Conservation (phyloP, 1,140 invertebrate genomes). For the Palaemon carinicauda region DNA sequence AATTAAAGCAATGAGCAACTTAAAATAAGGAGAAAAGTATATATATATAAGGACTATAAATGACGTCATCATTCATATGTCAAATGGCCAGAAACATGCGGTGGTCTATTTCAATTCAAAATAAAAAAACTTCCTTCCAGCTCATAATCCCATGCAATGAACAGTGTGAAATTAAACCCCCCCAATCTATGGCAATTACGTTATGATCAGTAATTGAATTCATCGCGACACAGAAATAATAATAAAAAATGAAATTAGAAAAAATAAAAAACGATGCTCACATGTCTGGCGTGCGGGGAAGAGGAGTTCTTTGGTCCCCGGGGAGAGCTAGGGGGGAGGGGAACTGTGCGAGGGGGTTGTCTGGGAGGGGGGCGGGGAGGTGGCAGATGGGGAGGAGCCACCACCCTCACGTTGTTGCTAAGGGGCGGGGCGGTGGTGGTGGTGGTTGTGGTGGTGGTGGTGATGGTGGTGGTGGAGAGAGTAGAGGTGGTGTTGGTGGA, state of each 20-base stretch:
- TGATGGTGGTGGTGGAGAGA: not conserved
- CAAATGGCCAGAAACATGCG: too few species aligned
- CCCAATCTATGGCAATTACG: too few species aligned
- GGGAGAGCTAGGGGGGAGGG: slow-evolving; percentile 3
- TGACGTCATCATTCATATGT: too few species aligned
- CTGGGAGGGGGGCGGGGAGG: slow-evolving; percentile 39
- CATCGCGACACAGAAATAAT: not conserved
- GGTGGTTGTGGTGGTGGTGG: not conserved
- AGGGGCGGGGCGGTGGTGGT: not conserved
- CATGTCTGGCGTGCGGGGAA: slow-evolving; percentile 49
- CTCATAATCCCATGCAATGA: too few species aligned
- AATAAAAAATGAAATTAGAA: too few species aligned
- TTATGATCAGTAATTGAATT: too few species aligned
- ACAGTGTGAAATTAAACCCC: too few species aligned
- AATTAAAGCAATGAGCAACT: too few species aligned
- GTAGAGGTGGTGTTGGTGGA: not conserved
- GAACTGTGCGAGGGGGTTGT: slow-evolving; percentile 20
- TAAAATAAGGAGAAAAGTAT: too few species aligned
- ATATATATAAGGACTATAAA: too few species aligned
- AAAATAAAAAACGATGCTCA: slow-evolving; percentile 4
- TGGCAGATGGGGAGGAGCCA: slow-evolving; percentile 11
- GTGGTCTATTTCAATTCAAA: too few species aligned
- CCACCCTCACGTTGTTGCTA: not conserved
- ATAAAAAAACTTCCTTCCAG: too few species aligned
- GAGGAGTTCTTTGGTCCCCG: not conserved